phyloP scores from a whole-genome alignment of 2,113 vertebrate genomes.

The Sceloporus tristichus region DNA sequence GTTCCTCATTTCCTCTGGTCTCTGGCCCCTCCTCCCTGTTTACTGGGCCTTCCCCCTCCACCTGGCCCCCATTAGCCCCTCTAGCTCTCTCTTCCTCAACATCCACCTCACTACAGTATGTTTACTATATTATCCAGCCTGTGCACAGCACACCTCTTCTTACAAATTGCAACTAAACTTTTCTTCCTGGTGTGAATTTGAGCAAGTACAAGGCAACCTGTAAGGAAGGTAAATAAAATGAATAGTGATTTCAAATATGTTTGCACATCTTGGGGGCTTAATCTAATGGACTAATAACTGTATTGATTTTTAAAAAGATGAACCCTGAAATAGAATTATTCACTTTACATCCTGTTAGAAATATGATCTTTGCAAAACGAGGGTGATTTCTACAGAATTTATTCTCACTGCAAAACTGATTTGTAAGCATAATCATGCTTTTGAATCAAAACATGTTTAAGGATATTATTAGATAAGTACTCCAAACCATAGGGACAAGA shows the following conservation, averaged over 20 bases:
- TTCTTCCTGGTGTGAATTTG: neutral
- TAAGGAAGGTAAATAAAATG: neutral
- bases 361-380: neutral
- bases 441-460: constrained; percentile 1
- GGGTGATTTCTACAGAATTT: neutral
- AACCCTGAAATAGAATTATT: neutral
- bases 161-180: too few relatives aligned
- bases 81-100: too few relatives aligned
- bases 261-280: neutral
- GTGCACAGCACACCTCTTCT: too few relatives aligned
- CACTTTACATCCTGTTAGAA: neutral
- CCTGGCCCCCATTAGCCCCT: too few relatives aligned
- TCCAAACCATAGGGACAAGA: neutral
- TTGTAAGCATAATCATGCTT: neutral
- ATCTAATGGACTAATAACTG: neutral
- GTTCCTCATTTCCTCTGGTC: too few relatives aligned
- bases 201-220: neutral
- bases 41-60: too few relatives aligned
- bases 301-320: constrained; percentile 29
- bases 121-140: too few relatives aligned
- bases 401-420: neutral
- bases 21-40: too few relatives aligned
- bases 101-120: too few relatives aligned
- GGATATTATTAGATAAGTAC: neutral
- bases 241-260: neutral